A percentile compares a stretch with the other conserved stretches of the same genome.
These are phyloP conservation scores for Nudaria mundana DNA, from an alignment of 2,888 invertebrate genomes.

Conservation along the genomic window DNA sequence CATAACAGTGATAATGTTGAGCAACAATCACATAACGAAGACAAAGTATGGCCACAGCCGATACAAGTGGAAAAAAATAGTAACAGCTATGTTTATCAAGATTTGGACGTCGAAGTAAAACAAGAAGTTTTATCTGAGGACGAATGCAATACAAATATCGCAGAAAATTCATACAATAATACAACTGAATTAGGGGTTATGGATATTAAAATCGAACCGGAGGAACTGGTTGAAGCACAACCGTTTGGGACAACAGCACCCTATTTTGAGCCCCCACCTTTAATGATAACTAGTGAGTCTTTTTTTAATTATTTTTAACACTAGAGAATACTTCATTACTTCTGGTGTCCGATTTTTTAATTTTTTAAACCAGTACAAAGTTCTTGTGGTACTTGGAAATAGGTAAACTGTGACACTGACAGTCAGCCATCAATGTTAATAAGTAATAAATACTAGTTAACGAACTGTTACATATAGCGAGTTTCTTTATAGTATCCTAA, in stretches of 20 bases:
- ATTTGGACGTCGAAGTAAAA: slow-evolving; percentile 54
- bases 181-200: slow-evolving; percentile 25
- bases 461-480: too few relatives aligned
- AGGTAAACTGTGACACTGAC: too few relatives aligned
- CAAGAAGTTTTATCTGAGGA: slow-evolving; percentile 62
- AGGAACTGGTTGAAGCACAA: slow-evolving; percentile 60
- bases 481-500: too few relatives aligned
- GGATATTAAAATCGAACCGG: slow-evolving; percentile 70
- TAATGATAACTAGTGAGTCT: slow-evolving; percentile 46
- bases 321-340: neutral
- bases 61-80: slow-evolving; percentile 58
- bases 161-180: slow-evolving; percentile 8
- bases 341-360: too few relatives aligned
- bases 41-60: slow-evolving; percentile 64
- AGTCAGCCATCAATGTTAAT: too few relatives aligned
- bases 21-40: too few relatives aligned
- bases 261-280: slow-evolving; percentile 37
- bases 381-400: too few relatives aligned
- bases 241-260: slow-evolving; percentile 62
- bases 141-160: slow-evolving; percentile 37
- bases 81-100: slow-evolving; percentile 33
- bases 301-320: neutral
- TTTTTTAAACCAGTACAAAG: too few relatives aligned
- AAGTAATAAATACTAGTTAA: too few relatives aligned
- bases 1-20: slow-evolving; percentile 16